Conservation (phyloP, 2,797 vertebrate genomes). For the Galagoides demidoff region DNA sequence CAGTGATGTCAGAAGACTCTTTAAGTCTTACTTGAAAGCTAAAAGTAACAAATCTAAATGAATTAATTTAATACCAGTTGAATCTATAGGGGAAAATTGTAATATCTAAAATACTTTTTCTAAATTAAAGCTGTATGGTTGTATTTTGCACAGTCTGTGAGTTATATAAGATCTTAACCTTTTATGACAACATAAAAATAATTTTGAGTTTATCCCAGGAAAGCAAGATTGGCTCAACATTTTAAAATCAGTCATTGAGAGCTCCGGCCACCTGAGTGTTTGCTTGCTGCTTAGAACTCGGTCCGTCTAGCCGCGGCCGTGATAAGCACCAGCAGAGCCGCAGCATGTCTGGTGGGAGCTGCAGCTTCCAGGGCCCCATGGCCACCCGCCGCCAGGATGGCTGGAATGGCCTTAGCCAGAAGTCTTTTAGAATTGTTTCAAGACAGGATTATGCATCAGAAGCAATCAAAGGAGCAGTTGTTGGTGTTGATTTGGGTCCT, state of each 20-base stretch:
- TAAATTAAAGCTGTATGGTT: neutral
- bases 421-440: conserved; percentile 89
- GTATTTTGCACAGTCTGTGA: neutral
- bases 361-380: conserved; percentile 39
- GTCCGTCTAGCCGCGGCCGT: conserved; percentile 56
- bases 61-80: neutral
- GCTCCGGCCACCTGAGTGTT: rapidly evolving
- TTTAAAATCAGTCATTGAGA: neutral
- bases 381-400: conserved; percentile 84
- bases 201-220: neutral
- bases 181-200: neutral
- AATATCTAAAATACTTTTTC: neutral
- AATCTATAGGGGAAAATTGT: neutral
- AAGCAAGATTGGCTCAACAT: neutral
- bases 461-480: conserved; percentile 96
- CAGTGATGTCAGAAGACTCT: neutral
- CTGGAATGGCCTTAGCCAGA: conserved; percentile 92
- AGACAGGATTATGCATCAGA: conserved; percentile 95
- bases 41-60: neutral
- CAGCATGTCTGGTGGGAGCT: conserved; percentile 77
- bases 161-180: neutral
- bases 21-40: neutral
- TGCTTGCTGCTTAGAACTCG: neutral
- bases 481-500: conserved; percentile 98
- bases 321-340: conserved; percentile 82